Evolutionary conservation across 2,797 vertebrate species (phyloP), one percentile per base, ranked within the genome.

Genomic region (Heliangelus exortis): DNA sequence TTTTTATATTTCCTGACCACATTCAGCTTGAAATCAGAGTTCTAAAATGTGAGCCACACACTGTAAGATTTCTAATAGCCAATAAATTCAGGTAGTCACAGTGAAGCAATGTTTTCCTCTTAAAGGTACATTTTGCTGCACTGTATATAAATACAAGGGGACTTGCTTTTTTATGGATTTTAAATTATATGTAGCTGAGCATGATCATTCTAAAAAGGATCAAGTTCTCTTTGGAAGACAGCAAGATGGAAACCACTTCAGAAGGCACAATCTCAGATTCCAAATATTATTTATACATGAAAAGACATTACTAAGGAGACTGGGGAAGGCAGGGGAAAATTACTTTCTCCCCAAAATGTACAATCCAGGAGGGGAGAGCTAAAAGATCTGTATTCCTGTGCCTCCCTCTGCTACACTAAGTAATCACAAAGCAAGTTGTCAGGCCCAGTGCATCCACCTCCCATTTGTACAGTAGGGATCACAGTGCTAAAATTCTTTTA

Each of bases 1-100:
- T 96, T 95, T 96, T 91, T 96, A 92, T 92, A 94, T 94, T 97
- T 97, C 97, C 93, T 96, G 94, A 95, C 95, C 88, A 93, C 93
- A 96, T 96, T 86, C 95, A 90, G 94, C 90, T 73, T 58, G 90
- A 94, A 93, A 94, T 92, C 92, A 87, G 94, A 94, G 94, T 92
- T 93, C 86, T 92, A 92, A 96, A 96, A 96, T 85, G 83, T 69
- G 62, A 96, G 86, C 91, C 86, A 82, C 82, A 55, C 77, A 84
- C 83, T 96, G 6, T 71, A 94, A 94, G 92, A 41, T 54, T 94
- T 77, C 85, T 97, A 96, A 94, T 97, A 94, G 91, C 86, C 91
- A 94, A 89, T 96, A 96, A 96, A 97, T 94, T 57, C 92, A 86
- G 88, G 45, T 33, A 89, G 92, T 82, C 92, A 96, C 95, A 96